Evolutionary conservation across 92 coral and sea anemone genomes (phyloP), one percentile per base, ranked within the genome.

Genomic region (Porites lobata): DNA sequence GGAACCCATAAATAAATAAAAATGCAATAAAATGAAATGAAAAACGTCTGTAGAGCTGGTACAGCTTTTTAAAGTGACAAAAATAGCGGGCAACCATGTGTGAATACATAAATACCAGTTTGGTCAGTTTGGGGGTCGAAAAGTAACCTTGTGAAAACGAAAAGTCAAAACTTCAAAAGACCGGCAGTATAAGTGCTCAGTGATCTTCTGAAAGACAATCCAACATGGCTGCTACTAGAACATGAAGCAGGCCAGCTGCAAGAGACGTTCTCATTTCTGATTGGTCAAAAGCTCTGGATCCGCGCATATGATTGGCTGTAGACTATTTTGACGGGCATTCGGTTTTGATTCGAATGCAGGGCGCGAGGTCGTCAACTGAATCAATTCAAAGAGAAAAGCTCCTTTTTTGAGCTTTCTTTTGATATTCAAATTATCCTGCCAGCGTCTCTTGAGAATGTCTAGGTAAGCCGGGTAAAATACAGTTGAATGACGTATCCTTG

Each of bases 381-480:
- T 21, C 10, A 26, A 72, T 38, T 21, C 19, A 18, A 69, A 22
- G 64, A 50, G 26, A 14, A 47, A 72, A 19, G 67, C 11, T 7
- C 29, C 2, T 22, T 69, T 76, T 56, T 43, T 32, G 76, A 19
- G 78, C 74, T 18, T 82, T 64, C 80, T 74, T 84, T 84, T 84
- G 62, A 73, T 84, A 84, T 84, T 84, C 65, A 84, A 84, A 84
- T 84, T 84, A 38, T 38, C 6, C 20, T 67, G 43, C 18, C 68
- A 58, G 78, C 52, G 81, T 84, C 87, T 29, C 87, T 50, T 56
- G 64, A 80, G 71, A 62, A 84, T 84, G 87, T 84, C 80, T 53
- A 84, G 87, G 87, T 84, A 84, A 65, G 67, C 51, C 20, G 72
- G 24, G 21, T 50, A 47, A 72, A 59, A 61, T 75, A 43, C 51